Base-by-base conservation (phyloP, 2,888 invertebrate genomes). In the Ophion costatus region DNA sequence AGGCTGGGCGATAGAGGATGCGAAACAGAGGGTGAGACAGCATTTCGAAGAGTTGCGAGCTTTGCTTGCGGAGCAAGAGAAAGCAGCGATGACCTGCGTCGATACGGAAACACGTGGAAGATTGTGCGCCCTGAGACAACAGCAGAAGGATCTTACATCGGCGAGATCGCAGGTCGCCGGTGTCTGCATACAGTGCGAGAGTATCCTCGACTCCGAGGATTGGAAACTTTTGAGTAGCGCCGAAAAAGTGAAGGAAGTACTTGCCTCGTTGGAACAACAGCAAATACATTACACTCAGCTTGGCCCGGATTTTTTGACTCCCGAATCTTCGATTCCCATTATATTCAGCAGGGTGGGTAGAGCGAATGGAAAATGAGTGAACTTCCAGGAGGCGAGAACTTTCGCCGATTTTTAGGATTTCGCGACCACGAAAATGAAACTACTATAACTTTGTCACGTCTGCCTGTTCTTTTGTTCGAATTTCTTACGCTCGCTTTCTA, bases 301-400 rank as follows among this genome's bases (percentile, higher is more conserved):
- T 45, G 91, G 93, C 38, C 94, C 94, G 7, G 94, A 95, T 82
- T 94, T 95, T 85, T 92, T 95, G 14, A 94, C 94, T 17, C 94
- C 95, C 0, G 95, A 95, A 85, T 94, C 95, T 1, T 94, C 94
- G 80, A 95, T 95, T 88, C 95, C 95, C 2, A 95, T 95, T 87
- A 95, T 95, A 76, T 95, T 95, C 89, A 95, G 95, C 56, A 95
- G 95, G 92, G 95, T 95, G 85, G 63, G 88, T 87, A 63, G 57
- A 71, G 22, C 9, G 9, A 42, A 51, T 20, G 6, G 33, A 22
- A 63, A 38, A 59, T n/a, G 20, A 59, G 9, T 59, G 5, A 4
- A 9, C 9, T 20, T 20, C 20, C 1, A 20, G 6, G 59, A 59
- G 3, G 20, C 59, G 20, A 20, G n/a, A n/a, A 20, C 6, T 17